Evolutionary conservation across 2,113 vertebrate species (phyloP), one percentile per base, ranked within the genome.

Genomic region (Gymnocephalus cernua): DNA sequence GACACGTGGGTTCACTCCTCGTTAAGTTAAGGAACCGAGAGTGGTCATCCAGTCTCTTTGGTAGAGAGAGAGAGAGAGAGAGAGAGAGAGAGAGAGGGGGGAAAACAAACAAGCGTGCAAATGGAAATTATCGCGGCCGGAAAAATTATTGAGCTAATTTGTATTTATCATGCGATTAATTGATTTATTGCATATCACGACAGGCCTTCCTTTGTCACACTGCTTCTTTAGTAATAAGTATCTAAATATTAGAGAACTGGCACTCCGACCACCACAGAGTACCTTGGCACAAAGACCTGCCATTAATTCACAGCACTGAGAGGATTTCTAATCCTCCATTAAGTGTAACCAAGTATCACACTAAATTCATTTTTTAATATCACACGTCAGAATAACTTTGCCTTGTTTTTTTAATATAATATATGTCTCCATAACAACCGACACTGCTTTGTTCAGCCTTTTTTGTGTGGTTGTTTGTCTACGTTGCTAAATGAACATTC

Each of bases 121-220:
- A n/a, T n/a, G n/a, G n/a, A n/a, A n/a, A n/a, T n/a, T n/a, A n/a
- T n/a, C n/a, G n/a, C n/a, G n/a, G n/a, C n/a, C n/a, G n/a, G n/a
- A n/a, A n/a, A n/a, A n/a, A n/a, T n/a, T n/a, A n/a, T n/a, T n/a
- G n/a, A n/a, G n/a, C n/a, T n/a, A n/a, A n/a, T n/a, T n/a, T n/a
- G n/a, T n/a, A n/a, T n/a, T n/a, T n/a, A n/a, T n/a, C n/a, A n/a
- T n/a, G n/a, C n/a, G n/a, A n/a, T n/a, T n/a, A n/a, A n/a, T n/a
- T n/a, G n/a, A n/a, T n/a, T n/a, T n/a, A n/a, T n/a, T n/a, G n/a
- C n/a, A n/a, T n/a, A n/a, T n/a, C n/a, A n/a, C n/a, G n/a, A n/a
- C n/a, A n/a, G n/a, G n/a, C n/a, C n/a, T n/a, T n/a, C n/a, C n/a
- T 69, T 68, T 70, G 67, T 71, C 44, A 71, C 66, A 54, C 16